Evolutionary conservation across 1,140 invertebrate species (phyloP).

Genomic region (Drosophila bocqueti): DNA sequence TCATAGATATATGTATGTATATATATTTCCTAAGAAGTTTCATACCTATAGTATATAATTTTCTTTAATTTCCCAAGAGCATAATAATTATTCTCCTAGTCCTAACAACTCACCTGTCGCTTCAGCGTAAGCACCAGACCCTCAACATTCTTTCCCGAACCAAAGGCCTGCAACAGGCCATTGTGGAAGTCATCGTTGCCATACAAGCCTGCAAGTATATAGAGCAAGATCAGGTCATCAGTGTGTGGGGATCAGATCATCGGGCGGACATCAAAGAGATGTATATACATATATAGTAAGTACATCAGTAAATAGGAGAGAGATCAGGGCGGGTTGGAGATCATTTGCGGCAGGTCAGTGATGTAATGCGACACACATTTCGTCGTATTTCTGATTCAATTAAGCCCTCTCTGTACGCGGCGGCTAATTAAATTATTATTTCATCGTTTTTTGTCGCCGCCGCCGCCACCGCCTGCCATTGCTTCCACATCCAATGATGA

Average conservation of each 20-base stretch:
- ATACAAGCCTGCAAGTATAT: conserved; percentile 89
- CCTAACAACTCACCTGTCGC: conserved; percentile 87
- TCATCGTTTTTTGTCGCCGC: conserved; percentile 36
- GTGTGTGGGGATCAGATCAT: not conserved
- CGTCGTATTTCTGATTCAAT: conserved; percentile 65
- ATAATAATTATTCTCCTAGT: too few relatives aligned
- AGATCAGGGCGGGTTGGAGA: conserved; percentile 16
- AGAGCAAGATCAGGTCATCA: conserved; percentile 5
- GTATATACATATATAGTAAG: not conserved
- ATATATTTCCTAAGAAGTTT: too few relatives aligned
- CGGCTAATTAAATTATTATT: conserved; percentile 79
- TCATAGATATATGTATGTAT: too few relatives aligned
- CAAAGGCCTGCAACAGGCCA: conserved; percentile 92
- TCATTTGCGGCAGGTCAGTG: conserved; percentile 28
- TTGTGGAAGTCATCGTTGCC: conserved; percentile 97
- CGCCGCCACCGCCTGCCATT: not conserved
- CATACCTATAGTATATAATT: too few relatives aligned
- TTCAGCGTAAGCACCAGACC: conserved; percentile 90
- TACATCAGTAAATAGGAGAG: not conserved
- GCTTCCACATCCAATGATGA: conserved; percentile 27
- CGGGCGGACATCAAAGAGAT: conserved; percentile 4
- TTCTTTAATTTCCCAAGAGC: too few relatives aligned
- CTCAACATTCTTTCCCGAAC: conserved; percentile 92
- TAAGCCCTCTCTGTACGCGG: conserved; percentile 44
- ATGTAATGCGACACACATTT: conserved; percentile 35